These are phyloP conservation scores for Xerus inauris DNA, from an alignment of 2,113 vertebrate genomes.

Conservation along the genomic window DNA sequence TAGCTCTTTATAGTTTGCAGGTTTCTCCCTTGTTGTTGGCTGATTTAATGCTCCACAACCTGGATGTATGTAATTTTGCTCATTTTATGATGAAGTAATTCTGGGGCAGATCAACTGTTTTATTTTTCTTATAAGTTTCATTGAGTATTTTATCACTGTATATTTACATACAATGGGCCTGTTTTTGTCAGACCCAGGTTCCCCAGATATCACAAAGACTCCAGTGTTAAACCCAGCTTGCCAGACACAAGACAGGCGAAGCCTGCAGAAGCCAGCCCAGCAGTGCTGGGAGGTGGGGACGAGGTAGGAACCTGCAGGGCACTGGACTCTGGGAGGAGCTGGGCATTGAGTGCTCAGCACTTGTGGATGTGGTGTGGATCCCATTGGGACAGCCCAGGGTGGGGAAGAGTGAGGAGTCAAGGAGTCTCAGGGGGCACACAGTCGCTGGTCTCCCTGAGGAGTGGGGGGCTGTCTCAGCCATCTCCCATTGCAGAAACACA, in stretches of 20 bases:
- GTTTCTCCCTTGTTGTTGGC: not conserved
- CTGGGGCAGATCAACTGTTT: not conserved
- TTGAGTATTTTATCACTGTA: not conserved
- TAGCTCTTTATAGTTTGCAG: not conserved
- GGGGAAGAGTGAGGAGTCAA: too few relatives aligned
- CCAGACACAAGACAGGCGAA: too few relatives aligned
- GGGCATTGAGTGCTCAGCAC: too few relatives aligned
- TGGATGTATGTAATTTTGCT: not conserved
- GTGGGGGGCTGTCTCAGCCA: too few relatives aligned
- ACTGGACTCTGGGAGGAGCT: not conserved
- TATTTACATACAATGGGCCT: not conserved
- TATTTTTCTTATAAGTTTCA: not conserved
- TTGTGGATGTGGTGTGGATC: too few relatives aligned
- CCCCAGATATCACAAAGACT: too few relatives aligned
- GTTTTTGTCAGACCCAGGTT: fast-evolving
- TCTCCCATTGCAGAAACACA: too few relatives aligned
- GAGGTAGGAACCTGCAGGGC: too few relatives aligned
- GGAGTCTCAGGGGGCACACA: too few relatives aligned
- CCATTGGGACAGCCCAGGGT: too few relatives aligned
- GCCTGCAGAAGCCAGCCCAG: too few relatives aligned
- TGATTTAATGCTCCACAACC: fast-evolving
- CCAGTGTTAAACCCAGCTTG: not conserved
- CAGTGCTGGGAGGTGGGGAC: not conserved
- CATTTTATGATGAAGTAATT: not conserved
- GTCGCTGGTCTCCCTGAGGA: too few relatives aligned